A percentile compares a stretch with the other conserved stretches of the same genome.
These are phyloP conservation scores for Aethina tumida DNA, from an alignment of 1,140 invertebrate species.

Conservation along the genomic window DNA sequence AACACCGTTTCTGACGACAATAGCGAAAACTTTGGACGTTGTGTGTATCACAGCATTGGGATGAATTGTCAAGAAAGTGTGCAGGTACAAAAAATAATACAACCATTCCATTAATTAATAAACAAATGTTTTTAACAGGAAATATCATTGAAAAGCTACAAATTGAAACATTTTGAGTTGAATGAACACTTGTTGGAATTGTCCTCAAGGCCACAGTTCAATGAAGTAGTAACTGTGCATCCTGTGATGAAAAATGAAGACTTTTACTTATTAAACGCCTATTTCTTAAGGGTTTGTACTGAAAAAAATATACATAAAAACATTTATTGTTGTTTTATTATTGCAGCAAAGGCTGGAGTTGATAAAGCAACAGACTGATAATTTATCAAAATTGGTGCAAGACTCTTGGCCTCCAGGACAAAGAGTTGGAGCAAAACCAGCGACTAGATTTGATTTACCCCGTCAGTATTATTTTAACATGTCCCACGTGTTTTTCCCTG, in stretches of 20 bases:
- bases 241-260: slow-evolving; percentile 51
- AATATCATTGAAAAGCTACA: too few species aligned
- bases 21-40: slow-evolving; percentile 74
- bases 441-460: slow-evolving; percentile 74
- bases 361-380: slow-evolving; percentile 41
- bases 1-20: slow-evolving; percentile 69
- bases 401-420: slow-evolving; percentile 74
- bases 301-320: slow-evolving; percentile 6
- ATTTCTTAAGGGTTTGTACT: slow-evolving; percentile 50
- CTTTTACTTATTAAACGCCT: slow-evolving; percentile 61
- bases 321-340: slow-evolving; percentile 5
- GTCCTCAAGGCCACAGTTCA: slow-evolving; percentile 39
- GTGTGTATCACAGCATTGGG: slow-evolving; percentile 60
- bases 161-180: slow-evolving; percentile 44
- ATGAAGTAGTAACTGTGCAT: slow-evolving; percentile 51
- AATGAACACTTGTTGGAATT: slow-evolving; percentile 39
- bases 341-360: slow-evolving; percentile 40
- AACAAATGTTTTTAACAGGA: neutral
- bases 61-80: slow-evolving; percentile 46
- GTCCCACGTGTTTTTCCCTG: slow-evolving; percentile 66
- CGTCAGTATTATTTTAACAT: slow-evolving; percentile 76
- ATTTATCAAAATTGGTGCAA: slow-evolving; percentile 37
- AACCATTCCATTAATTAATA: slow-evolving; percentile 5
- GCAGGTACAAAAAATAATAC: slow-evolving; percentile 36
- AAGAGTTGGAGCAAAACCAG: slow-evolving; percentile 52